Percentiles rank a stretch among this genome's conserved stretches.
Conservation (phyloP, 2,888 invertebrate genomes). For the Laspeyria flexula region DNA sequence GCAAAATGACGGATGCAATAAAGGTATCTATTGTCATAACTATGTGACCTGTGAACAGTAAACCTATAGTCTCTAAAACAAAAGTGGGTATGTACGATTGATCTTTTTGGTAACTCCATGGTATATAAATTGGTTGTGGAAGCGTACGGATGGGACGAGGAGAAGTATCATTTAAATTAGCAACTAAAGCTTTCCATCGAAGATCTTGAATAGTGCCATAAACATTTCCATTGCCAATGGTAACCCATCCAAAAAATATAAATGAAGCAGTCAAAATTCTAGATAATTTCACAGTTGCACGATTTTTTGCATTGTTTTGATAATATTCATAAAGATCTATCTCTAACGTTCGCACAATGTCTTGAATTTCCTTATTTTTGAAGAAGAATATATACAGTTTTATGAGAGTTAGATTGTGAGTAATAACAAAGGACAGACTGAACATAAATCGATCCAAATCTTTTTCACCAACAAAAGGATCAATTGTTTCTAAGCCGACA, state of each 20-base stretch:
- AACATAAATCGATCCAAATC: conserved; percentile 80
- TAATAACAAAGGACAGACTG: conserved; percentile 79
- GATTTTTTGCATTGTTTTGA: conserved; percentile 66
- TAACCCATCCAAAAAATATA: conserved; percentile 78
- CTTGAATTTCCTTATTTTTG: conserved; percentile 72
- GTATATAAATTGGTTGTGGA: conserved; percentile 79
- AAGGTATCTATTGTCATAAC: conserved; percentile 80
- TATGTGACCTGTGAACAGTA: conserved; percentile 80
- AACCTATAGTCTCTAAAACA: conserved; percentile 70
- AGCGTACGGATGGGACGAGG: conserved; percentile 62
- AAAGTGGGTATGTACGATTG: conserved; percentile 68
- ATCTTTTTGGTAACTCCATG: conserved; percentile 76
- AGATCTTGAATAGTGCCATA: conserved; percentile 74
- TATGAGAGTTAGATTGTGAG: conserved; percentile 76
- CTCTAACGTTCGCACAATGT: conserved; percentile 70
- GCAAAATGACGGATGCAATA: conserved; percentile 75
- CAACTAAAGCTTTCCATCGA: conserved; percentile 66
- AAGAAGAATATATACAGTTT: conserved; percentile 78
- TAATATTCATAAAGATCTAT: conserved; percentile 69
- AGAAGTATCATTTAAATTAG: conserved; percentile 58
- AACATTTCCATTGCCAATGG: conserved; percentile 71
- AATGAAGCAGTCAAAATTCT: conserved; percentile 69
- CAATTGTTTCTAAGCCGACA: conserved; percentile 78
- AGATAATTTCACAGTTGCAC: conserved; percentile 61
- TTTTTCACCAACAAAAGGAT: conserved; percentile 78